Evolutionary conservation across 2,888 invertebrate genomes (phyloP).

Genomic region (Phalangium opilio): DNA sequence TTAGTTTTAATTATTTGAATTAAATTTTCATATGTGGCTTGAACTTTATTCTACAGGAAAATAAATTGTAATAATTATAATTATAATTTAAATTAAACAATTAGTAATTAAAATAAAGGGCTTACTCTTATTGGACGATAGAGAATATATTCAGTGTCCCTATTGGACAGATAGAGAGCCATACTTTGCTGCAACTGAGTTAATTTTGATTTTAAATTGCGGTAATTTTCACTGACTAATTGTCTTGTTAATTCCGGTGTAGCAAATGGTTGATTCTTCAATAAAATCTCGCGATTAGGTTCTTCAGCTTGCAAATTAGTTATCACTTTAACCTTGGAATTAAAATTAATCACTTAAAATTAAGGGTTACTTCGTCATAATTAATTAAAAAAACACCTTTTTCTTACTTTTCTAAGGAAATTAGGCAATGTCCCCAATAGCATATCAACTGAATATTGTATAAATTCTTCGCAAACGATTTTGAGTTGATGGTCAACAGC

Average conservation of each 20-base stretch:
- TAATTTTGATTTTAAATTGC: constrained; percentile 59
- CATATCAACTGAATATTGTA: constrained; percentile 56
- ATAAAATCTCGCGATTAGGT: constrained; percentile 23
- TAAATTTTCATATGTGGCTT: constrained; percentile 70
- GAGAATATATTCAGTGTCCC: constrained; percentile 91
- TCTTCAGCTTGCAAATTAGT: constrained; percentile 28
- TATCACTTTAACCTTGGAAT: constrained; percentile 27
- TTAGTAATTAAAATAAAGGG: constrained; percentile 4
- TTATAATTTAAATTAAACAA: background rate
- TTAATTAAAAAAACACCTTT: no score
- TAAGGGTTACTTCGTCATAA: background rate
- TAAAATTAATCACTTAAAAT: background rate
- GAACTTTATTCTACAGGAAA: constrained; percentile 36
- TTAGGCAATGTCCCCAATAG: constrained; percentile 56
- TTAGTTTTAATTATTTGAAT: constrained; percentile 53
- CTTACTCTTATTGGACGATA: constrained; percentile 78
- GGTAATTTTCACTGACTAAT: constrained; percentile 58
- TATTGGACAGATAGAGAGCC: constrained; percentile 87
- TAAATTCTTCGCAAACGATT: constrained; percentile 72
- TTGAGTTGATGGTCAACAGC: constrained; percentile 89
- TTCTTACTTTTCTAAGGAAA: constrained; percentile 54
- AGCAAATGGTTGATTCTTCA: constrained; percentile 46
- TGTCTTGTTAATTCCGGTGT: constrained; percentile 54
- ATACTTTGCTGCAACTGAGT: constrained; percentile 71
- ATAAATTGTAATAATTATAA: background rate